These are phyloP conservation scores for Ophiothrix spiculata DNA, from an alignment of 35 echinoderm and acorn worm genomes.

Conservation along the genomic window DNA sequence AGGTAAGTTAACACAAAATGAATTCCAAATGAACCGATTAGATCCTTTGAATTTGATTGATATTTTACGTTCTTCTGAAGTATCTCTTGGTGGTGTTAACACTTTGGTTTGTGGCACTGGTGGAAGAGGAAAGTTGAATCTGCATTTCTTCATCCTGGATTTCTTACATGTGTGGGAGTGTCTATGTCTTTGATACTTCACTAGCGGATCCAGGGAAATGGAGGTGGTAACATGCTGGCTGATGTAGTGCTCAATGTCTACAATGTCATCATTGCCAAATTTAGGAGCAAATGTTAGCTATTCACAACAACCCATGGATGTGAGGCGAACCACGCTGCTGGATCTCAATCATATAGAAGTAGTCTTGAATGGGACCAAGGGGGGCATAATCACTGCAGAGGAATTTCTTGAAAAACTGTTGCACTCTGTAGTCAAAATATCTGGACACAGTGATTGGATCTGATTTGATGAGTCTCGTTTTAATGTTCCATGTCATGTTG, in stretches of 20 bases:
- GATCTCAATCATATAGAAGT: slow-evolving; percentile 14
- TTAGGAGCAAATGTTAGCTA: slow-evolving; percentile 1
- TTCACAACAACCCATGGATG: slow-evolving; percentile 19
- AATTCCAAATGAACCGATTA: no score
- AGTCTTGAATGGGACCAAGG: background rate
- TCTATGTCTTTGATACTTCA: slow-evolving; percentile 17
- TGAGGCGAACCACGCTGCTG: slow-evolving; percentile 37
- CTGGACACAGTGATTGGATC: slow-evolving; percentile 18
- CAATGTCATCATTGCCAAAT: background rate
- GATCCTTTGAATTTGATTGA: no score
- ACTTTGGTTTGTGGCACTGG: no score
- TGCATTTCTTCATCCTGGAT: slow-evolving; percentile 21
- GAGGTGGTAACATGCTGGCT: background rate
- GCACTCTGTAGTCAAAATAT: slow-evolving; percentile 16
- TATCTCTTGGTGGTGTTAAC: slow-evolving; percentile 14
- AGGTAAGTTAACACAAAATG: no score
- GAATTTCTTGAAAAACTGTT: slow-evolving; percentile 3
- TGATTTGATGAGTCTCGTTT: slow-evolving; percentile 12
- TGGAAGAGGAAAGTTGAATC: slow-evolving; percentile 59
- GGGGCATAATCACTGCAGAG: background rate
- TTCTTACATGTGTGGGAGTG: slow-evolving; percentile 41
- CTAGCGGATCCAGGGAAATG: background rate
- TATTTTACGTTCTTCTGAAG: slow-evolving; percentile 7
- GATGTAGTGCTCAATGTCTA: slow-evolving; percentile 6
- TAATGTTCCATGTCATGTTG: no score